Conservation (phyloP, 2,888 invertebrate species). For the Parasteatoda lunata region DNA sequence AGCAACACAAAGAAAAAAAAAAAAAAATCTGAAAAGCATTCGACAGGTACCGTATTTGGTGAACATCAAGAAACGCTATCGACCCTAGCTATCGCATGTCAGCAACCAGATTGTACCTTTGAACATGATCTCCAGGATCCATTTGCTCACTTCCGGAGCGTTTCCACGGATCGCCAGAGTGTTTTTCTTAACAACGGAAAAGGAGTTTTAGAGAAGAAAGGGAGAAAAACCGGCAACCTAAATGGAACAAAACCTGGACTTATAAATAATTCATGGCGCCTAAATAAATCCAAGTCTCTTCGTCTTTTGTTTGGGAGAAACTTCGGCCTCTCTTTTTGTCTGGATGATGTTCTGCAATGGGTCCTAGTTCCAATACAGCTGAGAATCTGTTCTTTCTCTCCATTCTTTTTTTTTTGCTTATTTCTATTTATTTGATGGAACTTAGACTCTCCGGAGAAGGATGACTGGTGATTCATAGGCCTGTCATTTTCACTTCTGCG, state of each 20-base stretch:
- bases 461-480: slow-evolving; percentile 18
- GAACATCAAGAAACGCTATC: not conserved
- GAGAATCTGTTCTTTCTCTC: not conserved
- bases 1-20: too few species aligned
- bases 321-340: not conserved
- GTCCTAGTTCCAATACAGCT: not conserved
- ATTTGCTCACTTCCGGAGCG: slow-evolving; percentile 3
- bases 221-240: not conserved
- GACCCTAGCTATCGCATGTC: slow-evolving; percentile 1
- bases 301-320: slow-evolving; percentile 7
- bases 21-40: not conserved
- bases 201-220: not conserved
- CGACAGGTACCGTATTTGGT: not conserved
- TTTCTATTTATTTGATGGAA: slow-evolving; percentile 1
- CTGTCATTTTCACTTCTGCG: slow-evolving; percentile 8
- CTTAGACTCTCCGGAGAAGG: not conserved
- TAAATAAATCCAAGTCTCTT: slow-evolving; percentile 23
- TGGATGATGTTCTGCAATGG: not conserved
- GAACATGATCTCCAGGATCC: slow-evolving; percentile 2
- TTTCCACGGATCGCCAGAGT: not conserved
- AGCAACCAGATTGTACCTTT: not conserved
- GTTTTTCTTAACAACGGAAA: not conserved
- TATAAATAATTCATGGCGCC: slow-evolving; percentile 23
- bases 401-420: not conserved
- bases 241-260: not conserved